Evolutionary conservation across 1,140 invertebrate species (phyloP), one percentile per base, ranked within the genome.

Genomic region (Piezodorus guildinii): DNA sequence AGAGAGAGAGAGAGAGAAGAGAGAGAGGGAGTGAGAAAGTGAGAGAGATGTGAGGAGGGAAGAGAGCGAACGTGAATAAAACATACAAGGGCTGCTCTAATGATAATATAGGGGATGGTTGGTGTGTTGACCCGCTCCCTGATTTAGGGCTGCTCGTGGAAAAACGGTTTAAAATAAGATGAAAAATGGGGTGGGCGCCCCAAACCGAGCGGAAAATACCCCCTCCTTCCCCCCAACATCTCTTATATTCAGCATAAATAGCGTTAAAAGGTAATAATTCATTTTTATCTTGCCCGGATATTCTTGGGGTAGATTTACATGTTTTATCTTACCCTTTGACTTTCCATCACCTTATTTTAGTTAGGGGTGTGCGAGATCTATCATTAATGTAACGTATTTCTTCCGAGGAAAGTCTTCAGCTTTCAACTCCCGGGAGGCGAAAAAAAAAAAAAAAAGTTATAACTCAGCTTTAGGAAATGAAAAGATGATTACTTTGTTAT

Each of bases 241-340:
- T 21, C 46, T 21, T 49, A 49, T 49, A 49, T 49, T 49, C 46
- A 49, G 46, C 46, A 49, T 49, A 49, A 49, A 49, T 49, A 49
- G 46, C 46, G 46, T 49, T 49, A 49, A 49, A 49, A 49, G 46
- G 46, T 49, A 49, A 49, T 49, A 49, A 49, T 49, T 49, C 46
- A 49, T 49, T 49, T 49, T 49, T 49, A 49, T 49, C 46, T 49
- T 19, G 19, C 3, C 9, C 5, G 19, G 46, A 21, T 19, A 49
- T 17, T 19, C n/a, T 49, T 17, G 19, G 19, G n/a, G n/a, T 21
- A 21, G 46, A 49, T 49, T 49, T 49, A 21, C 46, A 49, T 49
- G 46, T 49, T 49, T 49, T 49, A 49, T 49, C n/a, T 21, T 19
- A 14, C 2, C 19, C 46, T 49, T 49, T 49, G 46, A 49, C 46